Conservation (phyloP, 2,888 invertebrate species). For the Herminia tarsipennalis region DNA sequence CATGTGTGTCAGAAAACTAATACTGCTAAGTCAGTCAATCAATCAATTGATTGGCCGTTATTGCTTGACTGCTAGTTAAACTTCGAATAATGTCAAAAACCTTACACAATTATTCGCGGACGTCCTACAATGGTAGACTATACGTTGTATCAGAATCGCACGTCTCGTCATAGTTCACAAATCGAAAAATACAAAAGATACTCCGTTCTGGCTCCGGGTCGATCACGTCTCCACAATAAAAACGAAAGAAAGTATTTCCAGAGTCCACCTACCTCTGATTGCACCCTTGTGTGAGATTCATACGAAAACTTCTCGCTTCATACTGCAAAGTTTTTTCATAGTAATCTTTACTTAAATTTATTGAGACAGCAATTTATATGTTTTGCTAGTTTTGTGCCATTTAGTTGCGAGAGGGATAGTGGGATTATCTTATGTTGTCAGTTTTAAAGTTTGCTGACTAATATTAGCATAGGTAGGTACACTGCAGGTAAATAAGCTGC, state of each 20-base stretch:
- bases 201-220: conserved; percentile 1
- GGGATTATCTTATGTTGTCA: neutral
- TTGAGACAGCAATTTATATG: conserved; percentile 30
- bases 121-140: too few relatives aligned
- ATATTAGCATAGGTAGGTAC: neutral
- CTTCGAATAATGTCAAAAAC: too few relatives aligned
- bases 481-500: too few relatives aligned
- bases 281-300: conserved; percentile 45
- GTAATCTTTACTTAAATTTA: conserved; percentile 33
- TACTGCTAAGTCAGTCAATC: too few relatives aligned
- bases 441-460: neutral
- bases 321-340: conserved; percentile 31
- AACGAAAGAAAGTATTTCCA: conserved; percentile 26
- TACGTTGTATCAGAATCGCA: too few relatives aligned
- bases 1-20: too few relatives aligned
- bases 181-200: conserved; percentile 2
- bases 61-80: too few relatives aligned
- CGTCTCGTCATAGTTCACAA: neutral
- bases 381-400: conserved; percentile 14
- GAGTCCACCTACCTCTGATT: conserved; percentile 32
- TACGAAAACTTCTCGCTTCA: conserved; percentile 27
- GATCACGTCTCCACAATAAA: conserved; percentile 36
- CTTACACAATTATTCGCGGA: too few relatives aligned
- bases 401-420: neutral
- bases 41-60: too few relatives aligned